These are phyloP conservation scores for Abrostola tripartita DNA, from an alignment of 2,888 invertebrate genomes.

Conservation along the genomic window DNA sequence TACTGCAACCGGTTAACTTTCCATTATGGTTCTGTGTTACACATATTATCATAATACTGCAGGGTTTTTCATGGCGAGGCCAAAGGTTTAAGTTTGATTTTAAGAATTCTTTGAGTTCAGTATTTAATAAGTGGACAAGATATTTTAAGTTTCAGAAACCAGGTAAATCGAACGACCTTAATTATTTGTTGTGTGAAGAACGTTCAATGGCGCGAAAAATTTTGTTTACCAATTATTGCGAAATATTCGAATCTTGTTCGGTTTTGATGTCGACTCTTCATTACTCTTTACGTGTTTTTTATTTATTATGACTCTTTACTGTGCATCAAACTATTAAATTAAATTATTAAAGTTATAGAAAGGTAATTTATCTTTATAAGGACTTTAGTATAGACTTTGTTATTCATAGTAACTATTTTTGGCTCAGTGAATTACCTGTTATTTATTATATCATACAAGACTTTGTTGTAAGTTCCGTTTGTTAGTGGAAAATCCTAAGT, in stretches of 20 bases:
- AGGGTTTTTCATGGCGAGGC: not conserved
- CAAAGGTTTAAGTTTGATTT: no score
- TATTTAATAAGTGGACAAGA: conserved; percentile 32
- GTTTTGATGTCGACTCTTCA: conserved; percentile 67
- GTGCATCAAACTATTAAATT: conserved; percentile 12
- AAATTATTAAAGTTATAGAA: conserved; percentile 1
- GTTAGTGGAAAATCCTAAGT: conserved; percentile 70
- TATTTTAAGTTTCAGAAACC: conserved; percentile 56
- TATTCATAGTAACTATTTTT: conserved; percentile 21
- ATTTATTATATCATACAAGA: conserved; percentile 64
- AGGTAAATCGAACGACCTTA: conserved; percentile 68
- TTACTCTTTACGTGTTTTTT: conserved; percentile 52
- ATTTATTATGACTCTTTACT: conserved; percentile 15
- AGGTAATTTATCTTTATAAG: not conserved
- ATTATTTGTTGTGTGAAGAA: conserved; percentile 65
- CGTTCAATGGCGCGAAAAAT: conserved; percentile 70
- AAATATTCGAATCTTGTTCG: conserved; percentile 71
- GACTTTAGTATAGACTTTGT: conserved; percentile 9
- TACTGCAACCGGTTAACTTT: conserved; percentile 35
- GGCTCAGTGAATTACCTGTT: conserved; percentile 29
- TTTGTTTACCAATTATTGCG: conserved; percentile 75
- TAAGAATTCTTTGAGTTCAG: no score
- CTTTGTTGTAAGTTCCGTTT: conserved; percentile 72
- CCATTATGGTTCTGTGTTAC: conserved; percentile 7
- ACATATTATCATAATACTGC: not conserved